These are phyloP conservation scores for Epirrhoe tristata DNA, from an alignment of 2,888 invertebrate species.

Conservation along the genomic window DNA sequence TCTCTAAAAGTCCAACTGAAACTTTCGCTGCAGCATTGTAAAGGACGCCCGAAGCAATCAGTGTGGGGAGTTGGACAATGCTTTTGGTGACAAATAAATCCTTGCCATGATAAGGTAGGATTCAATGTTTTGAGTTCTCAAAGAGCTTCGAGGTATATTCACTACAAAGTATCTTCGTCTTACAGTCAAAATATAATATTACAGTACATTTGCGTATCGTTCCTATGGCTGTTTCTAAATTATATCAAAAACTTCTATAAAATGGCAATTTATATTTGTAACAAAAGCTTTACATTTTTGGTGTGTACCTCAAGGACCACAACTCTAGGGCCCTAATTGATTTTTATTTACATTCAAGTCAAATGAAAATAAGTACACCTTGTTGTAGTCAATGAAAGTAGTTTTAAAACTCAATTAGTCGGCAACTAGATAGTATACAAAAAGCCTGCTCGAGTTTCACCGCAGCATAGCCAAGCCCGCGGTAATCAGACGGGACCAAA, in stretches of 20 bases:
- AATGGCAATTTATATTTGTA: background rate
- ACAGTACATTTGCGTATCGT: too few species aligned
- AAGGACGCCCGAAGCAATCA: conserved; percentile 62
- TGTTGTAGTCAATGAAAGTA: background rate
- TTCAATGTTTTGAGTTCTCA: background rate
- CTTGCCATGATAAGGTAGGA: conserved; percentile 15
- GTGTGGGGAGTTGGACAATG: conserved; percentile 43
- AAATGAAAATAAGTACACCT: background rate
- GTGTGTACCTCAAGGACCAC: conserved; percentile 15
- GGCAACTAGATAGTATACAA: conserved; percentile 30
- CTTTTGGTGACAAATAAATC: conserved; percentile 25
- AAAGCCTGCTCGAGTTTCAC: conserved; percentile 31
- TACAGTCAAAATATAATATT: too few species aligned
- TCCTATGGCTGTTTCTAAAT: background rate
- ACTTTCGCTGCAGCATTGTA: conserved; percentile 37
- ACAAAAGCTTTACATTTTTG: background rate
- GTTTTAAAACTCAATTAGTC: background rate
- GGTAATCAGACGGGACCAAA: conserved; percentile 71
- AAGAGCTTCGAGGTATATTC: conserved; percentile 2
- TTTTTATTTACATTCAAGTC: background rate
- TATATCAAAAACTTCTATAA: background rate
- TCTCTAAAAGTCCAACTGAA: conserved; percentile 33
- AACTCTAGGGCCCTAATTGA: background rate
- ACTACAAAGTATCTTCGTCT: too few species aligned
- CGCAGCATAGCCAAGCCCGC: conserved; percentile 42